phyloP scores from a whole-genome alignment of 1,140 invertebrate genomes.

The Xylocopa sonorina region DNA sequence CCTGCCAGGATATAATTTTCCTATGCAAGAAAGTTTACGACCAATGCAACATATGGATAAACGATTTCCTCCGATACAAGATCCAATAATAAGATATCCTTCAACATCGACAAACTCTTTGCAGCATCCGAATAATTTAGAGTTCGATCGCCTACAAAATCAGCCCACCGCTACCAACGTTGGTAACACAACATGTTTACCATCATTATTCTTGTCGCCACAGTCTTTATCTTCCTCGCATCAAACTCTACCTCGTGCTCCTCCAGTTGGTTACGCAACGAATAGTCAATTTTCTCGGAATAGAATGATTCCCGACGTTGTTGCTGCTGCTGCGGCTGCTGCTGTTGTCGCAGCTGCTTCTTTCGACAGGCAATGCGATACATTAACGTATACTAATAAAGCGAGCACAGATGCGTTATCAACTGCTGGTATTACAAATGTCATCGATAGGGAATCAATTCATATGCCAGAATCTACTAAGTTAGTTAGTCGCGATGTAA shows the following conservation, averaged over 20 bases:
- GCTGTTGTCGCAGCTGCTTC: slow-evolving; percentile 59
- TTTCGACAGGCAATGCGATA: slow-evolving; percentile 41
- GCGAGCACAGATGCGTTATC: slow-evolving; percentile 3
- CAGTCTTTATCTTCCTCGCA: slow-evolving; percentile 33
- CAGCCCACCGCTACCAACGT: slow-evolving; percentile 7
- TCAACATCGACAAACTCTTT: not conserved
- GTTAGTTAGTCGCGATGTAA: slow-evolving; percentile 1
- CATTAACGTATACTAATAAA: slow-evolving; percentile 32
- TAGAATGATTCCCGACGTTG: slow-evolving; percentile 58
- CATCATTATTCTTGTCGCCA: slow-evolving; percentile 31
- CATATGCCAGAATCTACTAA: not conserved
- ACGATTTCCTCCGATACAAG: slow-evolving; percentile 20
- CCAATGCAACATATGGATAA: slow-evolving; percentile 45
- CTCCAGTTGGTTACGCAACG: slow-evolving; percentile 23
- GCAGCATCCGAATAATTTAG: slow-evolving; percentile 29
- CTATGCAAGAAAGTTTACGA: slow-evolving; percentile 49
- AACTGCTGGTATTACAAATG: not conserved
- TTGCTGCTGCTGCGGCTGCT: slow-evolving; percentile 59
- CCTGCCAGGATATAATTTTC: slow-evolving; percentile 34
- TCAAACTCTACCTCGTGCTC: slow-evolving; percentile 25
- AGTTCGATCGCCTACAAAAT: slow-evolving; percentile 40
- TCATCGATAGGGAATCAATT: slow-evolving; percentile 13
- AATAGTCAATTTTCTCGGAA: slow-evolving; percentile 31
- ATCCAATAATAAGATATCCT: slow-evolving; percentile 46
- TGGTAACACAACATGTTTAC: slow-evolving; percentile 5